These are phyloP conservation scores for Platysteira castanea DNA, from an alignment of 2,113 vertebrate species.

Conservation along the genomic window DNA sequence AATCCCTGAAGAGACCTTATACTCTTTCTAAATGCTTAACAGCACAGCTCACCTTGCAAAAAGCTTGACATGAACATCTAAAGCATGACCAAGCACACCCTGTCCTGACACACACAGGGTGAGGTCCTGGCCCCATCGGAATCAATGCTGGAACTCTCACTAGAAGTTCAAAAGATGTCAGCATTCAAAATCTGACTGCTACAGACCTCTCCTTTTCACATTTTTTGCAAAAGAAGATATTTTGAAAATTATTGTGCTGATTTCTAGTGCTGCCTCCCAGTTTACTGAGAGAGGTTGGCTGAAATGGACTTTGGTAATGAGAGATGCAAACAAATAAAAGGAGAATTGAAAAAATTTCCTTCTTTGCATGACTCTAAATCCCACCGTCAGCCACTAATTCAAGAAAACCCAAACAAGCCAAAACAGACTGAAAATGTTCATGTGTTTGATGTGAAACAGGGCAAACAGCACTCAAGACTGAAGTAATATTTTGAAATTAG, in stretches of 20 bases:
- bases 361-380: background rate
- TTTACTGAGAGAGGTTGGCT: background rate
- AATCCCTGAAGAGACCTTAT: conserved; percentile 9
- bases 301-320: background rate
- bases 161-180: background rate
- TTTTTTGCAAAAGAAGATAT: background rate
- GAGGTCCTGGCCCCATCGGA: background rate
- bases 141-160: background rate
- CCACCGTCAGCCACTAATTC: background rate
- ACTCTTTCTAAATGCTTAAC: background rate
- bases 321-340: background rate
- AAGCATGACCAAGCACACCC: background rate
- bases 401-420: background rate
- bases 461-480: background rate
- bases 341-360: background rate
- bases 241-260: background rate
- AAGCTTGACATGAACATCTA: background rate
- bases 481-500: background rate
- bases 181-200: background rate
- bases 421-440: background rate
- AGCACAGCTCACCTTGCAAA: background rate
- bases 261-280: background rate
- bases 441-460: background rate
- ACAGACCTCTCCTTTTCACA: background rate
- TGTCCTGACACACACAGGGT: background rate